Evolutionary conservation across 37 sponge, comb jelly and placozoan species (phyloP).

Genomic region (Mnemiopsis leidyi): DNA sequence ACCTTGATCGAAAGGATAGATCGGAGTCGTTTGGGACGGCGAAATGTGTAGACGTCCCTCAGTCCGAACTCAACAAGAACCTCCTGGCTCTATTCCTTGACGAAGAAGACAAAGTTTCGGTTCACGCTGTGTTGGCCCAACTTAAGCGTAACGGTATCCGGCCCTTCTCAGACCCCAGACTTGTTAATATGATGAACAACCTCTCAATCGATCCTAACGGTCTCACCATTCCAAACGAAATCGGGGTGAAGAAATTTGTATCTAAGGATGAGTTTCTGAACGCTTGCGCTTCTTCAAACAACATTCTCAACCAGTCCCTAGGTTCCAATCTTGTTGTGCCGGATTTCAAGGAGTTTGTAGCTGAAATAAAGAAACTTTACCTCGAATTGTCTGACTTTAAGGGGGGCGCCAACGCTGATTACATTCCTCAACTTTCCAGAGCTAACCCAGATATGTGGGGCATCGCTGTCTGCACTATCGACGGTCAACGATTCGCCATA

Average conservation of each 20-base stretch:
- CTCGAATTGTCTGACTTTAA: constrained; percentile 5
- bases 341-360: constrained; percentile 66
- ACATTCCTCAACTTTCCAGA: constrained; percentile 77
- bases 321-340: constrained; percentile 68
- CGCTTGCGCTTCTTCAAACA: not conserved
- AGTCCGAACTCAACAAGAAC: not conserved
- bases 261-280: not conserved
- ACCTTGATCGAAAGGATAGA: too few relatives aligned
- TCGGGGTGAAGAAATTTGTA: constrained; percentile 14
- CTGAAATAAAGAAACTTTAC: constrained; percentile 62
- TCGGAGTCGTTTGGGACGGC: too few relatives aligned
- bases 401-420: constrained; percentile 74
- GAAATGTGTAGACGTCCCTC: not conserved
- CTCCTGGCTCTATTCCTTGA: not conserved
- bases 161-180: constrained; percentile 5
- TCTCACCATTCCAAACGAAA: not conserved
- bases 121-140: constrained; percentile 14
- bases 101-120: not conserved
- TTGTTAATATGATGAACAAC: not conserved
- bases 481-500: constrained; percentile 76
- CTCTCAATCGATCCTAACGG: constrained; percentile 8
- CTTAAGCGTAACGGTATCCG: constrained; percentile 21
- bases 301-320: not conserved
- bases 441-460: constrained; percentile 77
- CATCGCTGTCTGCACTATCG: constrained; percentile 76